Evolutionary conservation across 2,113 vertebrate genomes (phyloP).

Genomic region (Lophochroa leadbeateri): DNA sequence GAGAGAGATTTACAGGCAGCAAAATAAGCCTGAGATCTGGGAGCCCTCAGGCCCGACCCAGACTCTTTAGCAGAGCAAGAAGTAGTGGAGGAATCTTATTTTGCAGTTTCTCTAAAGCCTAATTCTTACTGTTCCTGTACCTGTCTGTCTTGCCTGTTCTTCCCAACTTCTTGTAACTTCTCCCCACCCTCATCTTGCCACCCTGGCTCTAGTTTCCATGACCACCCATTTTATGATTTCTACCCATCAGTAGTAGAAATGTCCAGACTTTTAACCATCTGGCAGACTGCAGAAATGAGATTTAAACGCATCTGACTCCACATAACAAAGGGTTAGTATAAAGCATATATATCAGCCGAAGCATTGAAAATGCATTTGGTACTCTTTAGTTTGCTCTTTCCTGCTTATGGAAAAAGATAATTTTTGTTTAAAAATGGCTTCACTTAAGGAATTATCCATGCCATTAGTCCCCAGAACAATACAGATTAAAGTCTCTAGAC

Average conservation of each 20-base stretch:
- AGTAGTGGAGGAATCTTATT: not conserved
- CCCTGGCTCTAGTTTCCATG: not conserved
- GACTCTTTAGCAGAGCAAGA: not conserved
- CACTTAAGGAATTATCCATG: slow-evolving; percentile 62
- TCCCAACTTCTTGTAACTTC: not conserved
- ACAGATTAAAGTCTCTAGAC: slow-evolving; percentile 65
- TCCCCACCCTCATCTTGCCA: not conserved
- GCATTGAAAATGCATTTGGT: slow-evolving; percentile 53
- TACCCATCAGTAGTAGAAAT: not conserved
- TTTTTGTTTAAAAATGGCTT: slow-evolving; percentile 66
- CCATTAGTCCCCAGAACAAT: slow-evolving; percentile 65
- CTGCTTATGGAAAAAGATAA: slow-evolving; percentile 62
- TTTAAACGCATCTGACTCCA: slow-evolving; percentile 36
- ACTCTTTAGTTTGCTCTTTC: slow-evolving; percentile 32
- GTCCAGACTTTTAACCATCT: not conserved
- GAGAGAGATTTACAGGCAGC: not conserved
- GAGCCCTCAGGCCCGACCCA: not conserved
- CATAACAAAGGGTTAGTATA: slow-evolving; percentile 9
- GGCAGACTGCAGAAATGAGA: slow-evolving; percentile 15
- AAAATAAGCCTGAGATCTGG: not conserved
- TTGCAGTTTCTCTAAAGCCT: not conserved
- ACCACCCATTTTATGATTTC: not conserved
- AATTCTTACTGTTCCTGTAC: not conserved
- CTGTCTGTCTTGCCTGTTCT: not conserved
- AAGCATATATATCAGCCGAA: slow-evolving; percentile 28